phyloP scores from a whole-genome alignment of 2,113 vertebrate genomes.

The Amblyornis subalaris region DNA sequence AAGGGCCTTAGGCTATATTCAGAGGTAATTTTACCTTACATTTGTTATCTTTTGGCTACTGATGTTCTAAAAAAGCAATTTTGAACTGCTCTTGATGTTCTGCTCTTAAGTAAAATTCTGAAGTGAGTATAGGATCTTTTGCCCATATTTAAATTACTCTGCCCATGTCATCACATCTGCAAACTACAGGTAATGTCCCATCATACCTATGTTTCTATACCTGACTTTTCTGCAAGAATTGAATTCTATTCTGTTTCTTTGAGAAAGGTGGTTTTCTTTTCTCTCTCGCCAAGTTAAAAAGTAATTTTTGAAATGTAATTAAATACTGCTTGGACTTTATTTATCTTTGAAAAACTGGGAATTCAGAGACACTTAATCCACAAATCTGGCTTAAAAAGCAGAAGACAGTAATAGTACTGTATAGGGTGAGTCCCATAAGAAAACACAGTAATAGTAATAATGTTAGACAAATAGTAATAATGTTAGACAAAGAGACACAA shows the following conservation, averaged over 20 bases:
- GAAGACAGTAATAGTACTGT: neutral
- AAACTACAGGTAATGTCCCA: neutral
- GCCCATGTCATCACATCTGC: neutral
- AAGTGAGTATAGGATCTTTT: neutral
- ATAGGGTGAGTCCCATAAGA: neutral
- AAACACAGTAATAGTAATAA: neutral
- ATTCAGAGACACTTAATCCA: neutral
- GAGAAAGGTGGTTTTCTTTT: neutral
- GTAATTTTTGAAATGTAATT: neutral
- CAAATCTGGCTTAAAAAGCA: neutral
- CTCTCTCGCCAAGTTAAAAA: neutral
- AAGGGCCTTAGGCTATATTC: neutral
- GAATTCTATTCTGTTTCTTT: neutral
- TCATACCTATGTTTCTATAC: neutral
- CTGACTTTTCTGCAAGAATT: neutral
- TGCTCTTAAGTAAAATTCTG: neutral
- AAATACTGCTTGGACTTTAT: neutral
- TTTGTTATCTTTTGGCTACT: neutral
- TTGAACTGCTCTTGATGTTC: neutral
- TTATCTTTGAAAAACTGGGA: neutral
- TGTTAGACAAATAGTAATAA: neutral
- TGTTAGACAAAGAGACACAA: neutral
- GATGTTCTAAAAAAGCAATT: neutral
- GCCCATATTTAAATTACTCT: neutral
- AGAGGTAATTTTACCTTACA: neutral